Percentiles rank a stretch among this genome's conserved stretches.
These are phyloP conservation scores for Tromatobia lineatoria DNA, from an alignment of 2,888 invertebrate genomes.

Conservation along the genomic window DNA sequence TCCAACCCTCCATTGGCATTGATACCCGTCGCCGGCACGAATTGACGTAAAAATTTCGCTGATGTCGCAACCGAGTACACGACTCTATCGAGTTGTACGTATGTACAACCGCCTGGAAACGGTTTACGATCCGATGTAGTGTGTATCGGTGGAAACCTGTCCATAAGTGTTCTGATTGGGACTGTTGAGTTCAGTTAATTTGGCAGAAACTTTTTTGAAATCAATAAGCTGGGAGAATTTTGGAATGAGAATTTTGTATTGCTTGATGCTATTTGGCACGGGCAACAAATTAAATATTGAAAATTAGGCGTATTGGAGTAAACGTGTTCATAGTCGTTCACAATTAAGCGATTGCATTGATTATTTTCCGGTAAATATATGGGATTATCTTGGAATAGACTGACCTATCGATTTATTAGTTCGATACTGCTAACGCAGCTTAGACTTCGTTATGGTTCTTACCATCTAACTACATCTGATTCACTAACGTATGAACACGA, in stretches of 20 bases:
- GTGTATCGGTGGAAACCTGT: neutral
- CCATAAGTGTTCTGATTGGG: neutral
- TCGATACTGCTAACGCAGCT: too few relatives aligned
- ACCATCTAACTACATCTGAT: too few relatives aligned
- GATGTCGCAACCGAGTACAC: neutral
- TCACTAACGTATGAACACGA: too few relatives aligned
- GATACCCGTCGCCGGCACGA: neutral
- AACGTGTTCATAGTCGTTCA: neutral
- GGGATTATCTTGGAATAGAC: neutral
- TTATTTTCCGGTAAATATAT: too few relatives aligned
- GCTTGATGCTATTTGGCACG: too few relatives aligned
- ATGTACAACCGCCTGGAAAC: neutral
- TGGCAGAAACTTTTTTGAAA: too few relatives aligned
- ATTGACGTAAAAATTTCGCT: constrained; percentile 7
- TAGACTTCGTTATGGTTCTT: too few relatives aligned
- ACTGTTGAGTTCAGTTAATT: neutral
- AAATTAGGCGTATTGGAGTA: too few relatives aligned
- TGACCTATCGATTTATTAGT: too few relatives aligned
- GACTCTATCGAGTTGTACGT: neutral
- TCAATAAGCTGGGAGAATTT: too few relatives aligned
- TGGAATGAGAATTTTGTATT: too few relatives aligned
- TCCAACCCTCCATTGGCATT: neutral
- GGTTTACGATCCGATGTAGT: neutral
- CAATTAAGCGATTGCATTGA: neutral
- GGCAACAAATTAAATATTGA: too few relatives aligned